Evolutionary conservation across 2,113 vertebrate species (phyloP).

Genomic region (Rhea pennata): DNA sequence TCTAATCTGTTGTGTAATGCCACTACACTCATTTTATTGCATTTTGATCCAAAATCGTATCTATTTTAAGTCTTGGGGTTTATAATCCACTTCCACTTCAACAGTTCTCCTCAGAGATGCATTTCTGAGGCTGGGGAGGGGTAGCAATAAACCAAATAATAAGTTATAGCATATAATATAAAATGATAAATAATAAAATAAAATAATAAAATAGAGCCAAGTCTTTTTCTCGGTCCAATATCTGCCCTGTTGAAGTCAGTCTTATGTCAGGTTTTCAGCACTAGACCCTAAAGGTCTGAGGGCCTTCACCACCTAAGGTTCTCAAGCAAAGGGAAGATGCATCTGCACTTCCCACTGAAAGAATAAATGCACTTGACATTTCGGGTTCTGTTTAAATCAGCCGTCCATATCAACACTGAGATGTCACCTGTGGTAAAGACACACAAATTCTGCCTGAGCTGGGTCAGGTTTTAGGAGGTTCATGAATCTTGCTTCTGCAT

Average conservation of each 20-base stretch:
- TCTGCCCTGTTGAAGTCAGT: not conserved
- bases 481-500: not conserved
- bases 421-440: not conserved
- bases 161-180: too few species aligned
- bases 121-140: not conserved
- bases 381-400: not conserved
- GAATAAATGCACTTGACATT: accelerated
- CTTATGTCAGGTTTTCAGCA: not conserved
- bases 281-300: not conserved
- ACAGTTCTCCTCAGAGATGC: not conserved
- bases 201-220: not conserved
- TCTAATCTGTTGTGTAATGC: not conserved
- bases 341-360: not conserved
- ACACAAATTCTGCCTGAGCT: not conserved
- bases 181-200: too few species aligned
- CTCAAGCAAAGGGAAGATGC: not conserved
- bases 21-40: accelerated
- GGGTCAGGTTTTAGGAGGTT: not conserved
- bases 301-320: not conserved
- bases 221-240: not conserved
- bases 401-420: not conserved
- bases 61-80: not conserved
- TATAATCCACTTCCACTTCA: not conserved
- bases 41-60: not conserved
- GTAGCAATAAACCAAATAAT: not conserved